Evolutionary conservation across 2,888 invertebrate species (phyloP), one percentile per base, ranked within the genome.

Genomic region (Sarcophaga carnaria): DNA sequence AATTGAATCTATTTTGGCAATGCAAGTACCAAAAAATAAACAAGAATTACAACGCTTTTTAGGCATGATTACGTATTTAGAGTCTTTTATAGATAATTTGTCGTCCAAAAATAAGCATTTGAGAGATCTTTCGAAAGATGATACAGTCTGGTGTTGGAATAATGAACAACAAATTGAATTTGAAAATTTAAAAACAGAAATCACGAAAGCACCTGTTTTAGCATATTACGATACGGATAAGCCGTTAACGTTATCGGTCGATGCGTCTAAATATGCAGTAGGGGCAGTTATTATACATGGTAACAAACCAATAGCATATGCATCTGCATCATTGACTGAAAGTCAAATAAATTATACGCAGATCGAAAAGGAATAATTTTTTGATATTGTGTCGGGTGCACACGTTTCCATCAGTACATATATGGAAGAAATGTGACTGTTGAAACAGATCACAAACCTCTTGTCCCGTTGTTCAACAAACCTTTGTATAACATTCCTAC

Each of bases 41-140:
- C 20, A 54, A 11, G 71, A 59, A 25, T 59, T 71, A n/a, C 67
- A 67, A 45, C 47, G 67, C 17, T 67, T 67, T 10, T 67, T 67
- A 10, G 47, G 67, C 17, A 67, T 67, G 67, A 71, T 90, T 11
- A 89, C 67, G 5, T 89, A 88, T 80, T 79, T 89, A 59, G 86
- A 85, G 45, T 83, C 75, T 62, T 89, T 88, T 66, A 88, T 89
- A 69, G 79, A 83, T 27, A 89, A 88, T 81, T 79, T 89, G 25
- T 89, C 88, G 6, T 72, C 82, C 22, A 80, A 88, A 71, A 83
- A 86, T 62, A 78, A 74, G 22, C 78, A 82, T 14, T 71, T 87
- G 60, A 66, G 86, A 17, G 67, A 78, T 59, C 76, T 76, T 54
- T 76, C 66, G 27, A 76, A 76, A 66, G 64, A 76, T n/a, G 66